phyloP scores from a whole-genome alignment of 2,797 vertebrate species.

The Thalassophryne amazonica region DNA sequence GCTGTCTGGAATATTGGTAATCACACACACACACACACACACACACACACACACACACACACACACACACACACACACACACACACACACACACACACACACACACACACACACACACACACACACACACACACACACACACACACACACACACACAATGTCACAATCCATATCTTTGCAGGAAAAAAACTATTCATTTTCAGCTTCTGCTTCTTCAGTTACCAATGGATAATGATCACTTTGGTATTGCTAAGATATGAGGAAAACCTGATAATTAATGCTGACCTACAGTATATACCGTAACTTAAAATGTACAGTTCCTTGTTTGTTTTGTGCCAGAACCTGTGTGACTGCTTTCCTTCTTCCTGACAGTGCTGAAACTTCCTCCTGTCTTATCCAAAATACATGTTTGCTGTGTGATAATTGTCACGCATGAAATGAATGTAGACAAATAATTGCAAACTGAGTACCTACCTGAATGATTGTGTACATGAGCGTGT shows the following conservation, averaged over 20 bases:
- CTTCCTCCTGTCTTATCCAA: too few relatives aligned
- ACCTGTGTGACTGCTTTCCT: background rate
- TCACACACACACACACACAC: background rate
- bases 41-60: background rate
- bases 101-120: too few relatives aligned
- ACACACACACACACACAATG: background rate
- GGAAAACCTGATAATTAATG: background rate
- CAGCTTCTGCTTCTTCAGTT: background rate
- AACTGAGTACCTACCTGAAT: constrained; percentile 79
- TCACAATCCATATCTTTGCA: background rate
- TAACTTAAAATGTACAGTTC: background rate
- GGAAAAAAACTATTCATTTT: background rate
- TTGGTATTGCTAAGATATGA: background rate
- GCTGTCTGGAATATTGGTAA: constrained; percentile 74
- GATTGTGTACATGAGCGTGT: constrained; percentile 90
- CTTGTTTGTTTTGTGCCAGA: background rate
- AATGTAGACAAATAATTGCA: background rate
- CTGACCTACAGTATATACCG: too few relatives aligned
- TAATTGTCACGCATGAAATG: too few relatives aligned
- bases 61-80: too few relatives aligned
- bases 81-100: too few relatives aligned
- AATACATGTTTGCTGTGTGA: too few relatives aligned
- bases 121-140: background rate
- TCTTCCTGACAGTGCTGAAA: background rate
- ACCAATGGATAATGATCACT: background rate